Evolutionary conservation across 1,140 invertebrate genomes (phyloP).

Genomic region (Muscidifurax raptorellus): DNA sequence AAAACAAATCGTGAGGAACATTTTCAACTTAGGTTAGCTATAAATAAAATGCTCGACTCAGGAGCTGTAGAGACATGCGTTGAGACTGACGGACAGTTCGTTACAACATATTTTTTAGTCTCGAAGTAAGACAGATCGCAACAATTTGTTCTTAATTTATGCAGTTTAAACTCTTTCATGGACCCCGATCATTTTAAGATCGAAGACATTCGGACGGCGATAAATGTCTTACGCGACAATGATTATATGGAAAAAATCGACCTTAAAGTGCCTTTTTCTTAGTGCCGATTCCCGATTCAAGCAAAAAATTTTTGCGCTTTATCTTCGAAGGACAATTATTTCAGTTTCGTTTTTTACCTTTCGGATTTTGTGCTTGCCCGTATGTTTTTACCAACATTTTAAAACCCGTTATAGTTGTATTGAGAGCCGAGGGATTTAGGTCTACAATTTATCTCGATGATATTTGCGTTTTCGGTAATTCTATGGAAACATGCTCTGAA

Average conservation of each 20-base stretch:
- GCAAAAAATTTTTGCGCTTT: conserved; percentile 44
- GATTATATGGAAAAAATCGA: conserved; percentile 53
- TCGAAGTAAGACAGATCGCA: conserved; percentile 54
- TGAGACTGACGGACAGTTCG: conserved; percentile 3
- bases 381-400: conserved; percentile 46
- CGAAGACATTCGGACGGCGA: conserved; percentile 56
- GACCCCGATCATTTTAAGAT: conserved; percentile 59
- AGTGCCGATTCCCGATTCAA: conserved; percentile 8
- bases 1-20: background rate
- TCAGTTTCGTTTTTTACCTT: conserved; percentile 38
- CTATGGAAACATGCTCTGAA: background rate
- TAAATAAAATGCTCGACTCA: conserved; percentile 22
- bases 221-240: conserved; percentile 49
- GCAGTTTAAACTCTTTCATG: conserved; percentile 59
- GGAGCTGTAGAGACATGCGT: conserved; percentile 36
- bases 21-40: too few relatives aligned
- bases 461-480: conserved; percentile 18
- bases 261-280: conserved; percentile 43
- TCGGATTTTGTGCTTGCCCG: conserved; percentile 41
- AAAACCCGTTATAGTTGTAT: background rate
- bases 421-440: conserved; percentile 4
- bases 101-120: conserved; percentile 54
- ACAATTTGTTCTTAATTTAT: conserved; percentile 61
- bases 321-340: conserved; percentile 39
- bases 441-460: conserved; percentile 40